Base-by-base conservation (phyloP, 2,797 vertebrate genomes). In the Lacerta agilis region DNA sequence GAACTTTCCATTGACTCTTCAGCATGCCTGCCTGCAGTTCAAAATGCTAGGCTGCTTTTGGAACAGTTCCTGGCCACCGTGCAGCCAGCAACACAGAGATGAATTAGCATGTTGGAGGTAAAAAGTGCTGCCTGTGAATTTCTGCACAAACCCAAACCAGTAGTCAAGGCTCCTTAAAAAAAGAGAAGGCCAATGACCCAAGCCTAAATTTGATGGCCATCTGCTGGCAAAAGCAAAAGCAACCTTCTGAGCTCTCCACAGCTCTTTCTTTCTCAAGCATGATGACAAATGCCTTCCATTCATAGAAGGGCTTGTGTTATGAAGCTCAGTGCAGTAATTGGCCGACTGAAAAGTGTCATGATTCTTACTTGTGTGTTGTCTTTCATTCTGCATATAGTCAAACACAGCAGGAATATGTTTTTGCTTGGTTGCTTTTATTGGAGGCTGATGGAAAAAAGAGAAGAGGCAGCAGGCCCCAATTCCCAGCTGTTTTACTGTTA, bases 341-440 rank as follows among this genome's bases (percentile, higher is more conserved):
- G 69, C 41, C 61, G 66, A 33, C 58, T 67, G 29, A 87, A 87
- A 82, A 71, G 55, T 49, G 49, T 43, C n/a, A 66, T 82, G 71
- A 82, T 64, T 87, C 80, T 82, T 76, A 82, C 55, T 71, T 67
- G 15, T 75, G 79, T 67, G 29, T 75, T 67, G 58, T 82, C 67
- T 75, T 87, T 82, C 58, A 87, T 87, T 87, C 58, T 36, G 81
- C 69, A 76, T 67, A n/a, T n/a, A 76, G 82, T 66, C 71, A 66
- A 71, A 67, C 23, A 49, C 71, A 82, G 41, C 29, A 11, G 71
- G 79, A 82, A 76, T 41, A 87, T 66, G 29, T 76, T 75, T 83
- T 85, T 79, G 66, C 41, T 66, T 80, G 25, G 71, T 36, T n/a
- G 27, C 11, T 83, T 73, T 58, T 79, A 41, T 79, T 61, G 41